A percentile compares a stretch with the other conserved stretches of the same genome.
Evolutionary conservation across 2,888 invertebrate genomes (phyloP).

Genomic region (Hartigia nigra): DNA sequence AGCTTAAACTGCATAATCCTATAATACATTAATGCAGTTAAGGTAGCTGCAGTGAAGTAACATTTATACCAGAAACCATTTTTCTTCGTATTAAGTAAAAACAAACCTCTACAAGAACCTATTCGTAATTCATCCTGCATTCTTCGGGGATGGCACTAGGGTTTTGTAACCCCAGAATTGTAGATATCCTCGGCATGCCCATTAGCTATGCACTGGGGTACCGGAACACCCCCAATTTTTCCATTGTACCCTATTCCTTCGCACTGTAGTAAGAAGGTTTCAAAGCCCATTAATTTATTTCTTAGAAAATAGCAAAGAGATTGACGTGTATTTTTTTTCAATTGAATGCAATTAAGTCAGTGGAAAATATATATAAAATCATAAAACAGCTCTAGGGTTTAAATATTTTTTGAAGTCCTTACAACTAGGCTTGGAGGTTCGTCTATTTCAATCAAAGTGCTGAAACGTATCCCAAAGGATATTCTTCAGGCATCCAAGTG

Average conservation of each 20-base stretch:
- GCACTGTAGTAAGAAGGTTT: neutral
- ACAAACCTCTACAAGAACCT: neutral
- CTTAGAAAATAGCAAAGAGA: neutral
- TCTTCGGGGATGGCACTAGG: neutral
- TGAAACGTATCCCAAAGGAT: neutral
- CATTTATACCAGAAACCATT: neutral
- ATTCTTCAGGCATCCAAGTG: slow-evolving; percentile 20
- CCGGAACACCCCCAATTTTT: neutral
- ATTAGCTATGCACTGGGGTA: neutral
- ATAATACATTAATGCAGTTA: neutral
- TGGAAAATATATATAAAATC: neutral
- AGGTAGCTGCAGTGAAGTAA: neutral
- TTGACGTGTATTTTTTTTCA: neutral
- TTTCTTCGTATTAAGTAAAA: neutral
- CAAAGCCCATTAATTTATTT: neutral
- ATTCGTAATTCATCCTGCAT: neutral
- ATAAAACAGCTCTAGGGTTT: neutral
- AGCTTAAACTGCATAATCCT: neutral
- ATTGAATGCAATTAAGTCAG: neutral
- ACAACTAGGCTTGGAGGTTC: neutral
- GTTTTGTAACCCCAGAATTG: neutral
- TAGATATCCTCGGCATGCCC: too few relatives aligned
- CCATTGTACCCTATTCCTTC: neutral
- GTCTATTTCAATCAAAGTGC: neutral
- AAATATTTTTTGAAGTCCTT: neutral